phyloP scores from a whole-genome alignment of 2,888 invertebrate genomes.

The Muschampia plurimacula region DNA sequence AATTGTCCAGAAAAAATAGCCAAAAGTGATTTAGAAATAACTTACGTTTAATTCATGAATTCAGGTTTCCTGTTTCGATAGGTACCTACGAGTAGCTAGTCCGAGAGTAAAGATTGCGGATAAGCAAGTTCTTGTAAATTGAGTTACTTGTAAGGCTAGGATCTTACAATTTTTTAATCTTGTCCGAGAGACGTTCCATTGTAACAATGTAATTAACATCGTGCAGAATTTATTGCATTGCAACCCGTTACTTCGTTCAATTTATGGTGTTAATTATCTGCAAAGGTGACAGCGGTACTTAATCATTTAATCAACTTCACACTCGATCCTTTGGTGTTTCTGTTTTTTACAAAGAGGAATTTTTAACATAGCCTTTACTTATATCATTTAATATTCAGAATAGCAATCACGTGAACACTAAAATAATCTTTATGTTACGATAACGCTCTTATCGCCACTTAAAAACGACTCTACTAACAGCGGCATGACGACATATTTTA shows the following conservation, averaged over 20 bases:
- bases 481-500: constrained; percentile 7
- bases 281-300: constrained; percentile 27
- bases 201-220: constrained; percentile 41
- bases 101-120: background rate
- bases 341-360: constrained; percentile 8
- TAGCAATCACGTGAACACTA: constrained; percentile 26
- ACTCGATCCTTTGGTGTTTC: constrained; percentile 26
- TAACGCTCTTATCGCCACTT: constrained; percentile 15
- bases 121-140: background rate
- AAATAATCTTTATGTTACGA: constrained; percentile 28
- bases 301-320: constrained; percentile 36
- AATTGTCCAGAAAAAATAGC: too few relatives aligned
- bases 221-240: constrained; percentile 41
- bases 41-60: too few relatives aligned
- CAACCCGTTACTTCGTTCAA: constrained; percentile 37
- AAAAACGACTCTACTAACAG: background rate
- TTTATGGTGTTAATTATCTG: constrained; percentile 37
- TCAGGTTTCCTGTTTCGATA: too few relatives aligned
- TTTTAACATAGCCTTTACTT: constrained; percentile 7
- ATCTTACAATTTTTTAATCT: constrained; percentile 49
- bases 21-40: too few relatives aligned
- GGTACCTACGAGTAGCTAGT: too few relatives aligned
- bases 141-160: background rate
- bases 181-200: constrained; percentile 35
- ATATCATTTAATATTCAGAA: constrained; percentile 8